A percentile compares a stretch with the other conserved stretches of the same genome.
phyloP scores from a whole-genome alignment of 2,888 invertebrate genomes.

The Tipula unca region DNA sequence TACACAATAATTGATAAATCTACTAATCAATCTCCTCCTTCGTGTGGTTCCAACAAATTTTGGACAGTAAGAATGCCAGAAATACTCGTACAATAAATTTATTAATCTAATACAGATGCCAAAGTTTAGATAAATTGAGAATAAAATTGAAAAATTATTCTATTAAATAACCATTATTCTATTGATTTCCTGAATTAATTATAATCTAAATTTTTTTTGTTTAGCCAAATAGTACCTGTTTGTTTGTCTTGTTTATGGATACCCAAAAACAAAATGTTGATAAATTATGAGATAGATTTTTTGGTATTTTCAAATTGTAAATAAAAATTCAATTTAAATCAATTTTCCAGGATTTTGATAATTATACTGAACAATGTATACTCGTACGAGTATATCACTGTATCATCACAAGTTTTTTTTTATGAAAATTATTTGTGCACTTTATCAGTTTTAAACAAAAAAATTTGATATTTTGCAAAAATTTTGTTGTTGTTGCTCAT shows the following conservation, averaged over 20 bases:
- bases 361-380: neutral
- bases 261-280: neutral
- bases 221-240: neutral
- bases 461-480: neutral
- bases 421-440: neutral
- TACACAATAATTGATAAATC: neutral
- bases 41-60: neutral
- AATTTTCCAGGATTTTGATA: neutral
- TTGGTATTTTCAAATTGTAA: neutral
- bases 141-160: neutral
- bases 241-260: neutral
- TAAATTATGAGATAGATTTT: neutral
- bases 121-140: neutral
- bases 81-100: neutral
- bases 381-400: neutral
- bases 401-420: neutral
- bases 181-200: neutral
- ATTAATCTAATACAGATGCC: neutral
- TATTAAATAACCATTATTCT: neutral
- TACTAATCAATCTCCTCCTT: neutral
- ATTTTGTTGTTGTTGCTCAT: neutral
- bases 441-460: constrained; percentile 1
- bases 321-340: neutral
- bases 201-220: neutral
- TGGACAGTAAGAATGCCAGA: neutral